Percentiles rank a stretch among this genome's conserved stretches.
phyloP scores from a whole-genome alignment of 2,797 vertebrate species.

The Bufotes viridis region DNA sequence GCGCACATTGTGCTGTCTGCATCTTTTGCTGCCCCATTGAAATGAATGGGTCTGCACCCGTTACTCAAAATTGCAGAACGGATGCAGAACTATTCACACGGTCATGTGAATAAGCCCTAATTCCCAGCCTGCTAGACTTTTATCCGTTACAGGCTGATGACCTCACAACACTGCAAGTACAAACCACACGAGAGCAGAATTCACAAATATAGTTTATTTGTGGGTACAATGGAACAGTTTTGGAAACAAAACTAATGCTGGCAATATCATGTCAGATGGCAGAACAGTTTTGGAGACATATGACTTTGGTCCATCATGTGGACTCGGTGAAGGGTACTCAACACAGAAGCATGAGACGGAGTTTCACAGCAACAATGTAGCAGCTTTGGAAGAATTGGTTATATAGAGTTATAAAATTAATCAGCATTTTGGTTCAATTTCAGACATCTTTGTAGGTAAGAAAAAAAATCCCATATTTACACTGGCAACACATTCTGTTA shows the following conservation, averaged over 20 bases:
- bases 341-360: constrained; percentile 70
- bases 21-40: too few relatives aligned
- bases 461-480: constrained; percentile 67
- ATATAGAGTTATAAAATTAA: constrained; percentile 56
- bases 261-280: neutral
- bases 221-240: constrained; percentile 73
- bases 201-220: constrained; percentile 78
- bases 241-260: constrained; percentile 65
- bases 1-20: too few relatives aligned
- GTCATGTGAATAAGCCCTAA: neutral
- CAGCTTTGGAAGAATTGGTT: constrained; percentile 34
- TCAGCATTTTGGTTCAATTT: constrained; percentile 69
- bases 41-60: too few relatives aligned
- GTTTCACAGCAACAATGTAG: constrained; percentile 63
- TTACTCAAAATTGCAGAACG: too few relatives aligned
- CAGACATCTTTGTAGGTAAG: constrained; percentile 67
- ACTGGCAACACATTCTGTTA: constrained; percentile 63
- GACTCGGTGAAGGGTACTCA: constrained; percentile 66
- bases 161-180: neutral
- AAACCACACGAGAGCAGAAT: constrained; percentile 60
- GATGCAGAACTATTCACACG: too few relatives aligned
- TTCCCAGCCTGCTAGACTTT: neutral
- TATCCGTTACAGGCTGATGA: neutral
- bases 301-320: constrained; percentile 66
- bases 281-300: constrained; percentile 66